Evolutionary conservation across 2,113 vertebrate genomes (phyloP), one percentile per base, ranked within the genome.

Genomic region (Procavia capensis): DNA sequence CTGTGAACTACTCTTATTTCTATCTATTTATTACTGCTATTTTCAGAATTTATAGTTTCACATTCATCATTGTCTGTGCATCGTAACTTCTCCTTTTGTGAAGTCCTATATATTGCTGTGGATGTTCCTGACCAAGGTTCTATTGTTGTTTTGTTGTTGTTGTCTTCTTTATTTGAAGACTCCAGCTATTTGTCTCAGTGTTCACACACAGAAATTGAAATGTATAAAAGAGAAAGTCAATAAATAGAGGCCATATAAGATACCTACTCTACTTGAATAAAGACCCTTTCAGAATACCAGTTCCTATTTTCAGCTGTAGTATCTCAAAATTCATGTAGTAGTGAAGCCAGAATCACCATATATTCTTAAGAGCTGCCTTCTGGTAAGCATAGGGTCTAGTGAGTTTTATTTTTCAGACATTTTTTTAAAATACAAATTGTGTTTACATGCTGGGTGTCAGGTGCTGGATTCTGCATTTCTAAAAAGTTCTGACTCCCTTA

Each of bases 41-140:
- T 88, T 93, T 29, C 47, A 93, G 87, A 92, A 96, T 94, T 90
- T 83, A 95, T 76, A 59, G 41, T 61, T 94, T 57, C 57, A 50
- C 70, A 88, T 97, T 96, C 90, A 85, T 96, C 85, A 92, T 34
- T 1, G 4, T 39, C 64, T 87, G 17, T 22, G 75, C 41, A 95
- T 27, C 22, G 7, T 34, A 90, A 61, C 59, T 22, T 9, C 70
- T 79, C 34, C 34, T 85, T 92, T 83, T 79, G 36, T 88, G 57
- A 95, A 92, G 59, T 83, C 36, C 29, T 54, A 84, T 91, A 64
- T 47, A 90, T 50, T 1, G 6, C 50, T 50, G 47, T 75, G 91
- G 43, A 57, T 89, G 9, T 57, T 45, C 31, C 45, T 16, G 72
- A 91, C 34, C 57, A 84, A 41, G 31, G 45, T 57, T 75, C 39